Conservation (phyloP, 2,888 invertebrate genomes). For the Brenthis hecate region DNA sequence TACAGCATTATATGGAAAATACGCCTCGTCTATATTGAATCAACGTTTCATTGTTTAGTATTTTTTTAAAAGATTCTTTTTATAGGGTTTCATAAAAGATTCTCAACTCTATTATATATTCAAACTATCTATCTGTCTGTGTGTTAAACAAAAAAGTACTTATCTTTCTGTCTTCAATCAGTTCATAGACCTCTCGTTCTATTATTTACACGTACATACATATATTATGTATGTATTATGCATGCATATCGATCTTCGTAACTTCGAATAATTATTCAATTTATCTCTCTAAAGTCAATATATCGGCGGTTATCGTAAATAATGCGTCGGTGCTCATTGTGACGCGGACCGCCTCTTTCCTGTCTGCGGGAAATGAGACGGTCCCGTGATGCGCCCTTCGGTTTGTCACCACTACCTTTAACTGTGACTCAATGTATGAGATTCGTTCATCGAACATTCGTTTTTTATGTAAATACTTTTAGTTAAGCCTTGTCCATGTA, state of each 20-base stretch:
- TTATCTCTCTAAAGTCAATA: conserved; percentile 40
- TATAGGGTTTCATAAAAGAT: background rate
- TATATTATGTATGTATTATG: conserved; percentile 1
- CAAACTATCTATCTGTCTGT: no score
- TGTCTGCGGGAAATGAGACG: conserved; percentile 74
- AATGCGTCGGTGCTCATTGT: conserved; percentile 50
- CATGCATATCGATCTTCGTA: conserved; percentile 15
- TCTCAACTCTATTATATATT: no score
- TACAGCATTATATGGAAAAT: background rate
- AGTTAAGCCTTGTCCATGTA: no score
- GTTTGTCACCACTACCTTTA: conserved; percentile 15
- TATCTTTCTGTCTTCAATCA: no score
- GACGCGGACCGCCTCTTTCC: conserved; percentile 71
- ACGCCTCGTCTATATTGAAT: conserved; percentile 8
- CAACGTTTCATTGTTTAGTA: background rate
- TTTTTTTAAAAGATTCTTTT: background rate
- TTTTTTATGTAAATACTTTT: background rate
- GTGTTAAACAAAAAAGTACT: no score
- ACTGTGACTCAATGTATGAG: conserved; percentile 10
- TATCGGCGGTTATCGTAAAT: conserved; percentile 63
- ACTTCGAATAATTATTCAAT: conserved; percentile 37
- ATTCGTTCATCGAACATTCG: background rate
- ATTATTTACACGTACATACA: no score
- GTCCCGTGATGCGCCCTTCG: conserved; percentile 55
- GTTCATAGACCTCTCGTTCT: no score